Base-by-base conservation (phyloP, 1,140 invertebrate species). In the Octopus bimaculoides region DNA sequence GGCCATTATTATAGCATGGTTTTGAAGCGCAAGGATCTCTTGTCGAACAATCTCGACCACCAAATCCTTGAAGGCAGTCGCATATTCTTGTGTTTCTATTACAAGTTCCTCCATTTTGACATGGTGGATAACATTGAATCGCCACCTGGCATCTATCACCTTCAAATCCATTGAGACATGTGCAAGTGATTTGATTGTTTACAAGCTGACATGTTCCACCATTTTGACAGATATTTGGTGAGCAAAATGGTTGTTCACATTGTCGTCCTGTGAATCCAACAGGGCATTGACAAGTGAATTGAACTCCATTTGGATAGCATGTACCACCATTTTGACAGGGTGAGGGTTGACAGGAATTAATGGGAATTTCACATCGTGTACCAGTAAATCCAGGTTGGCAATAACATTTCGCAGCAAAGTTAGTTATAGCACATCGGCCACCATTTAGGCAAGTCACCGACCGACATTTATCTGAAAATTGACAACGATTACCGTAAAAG, bases 221-320 rank as follows among this genome's bases (percentile, higher is more conserved):
- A 52, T 79, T 54, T 17, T 76, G 54, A 54, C 75, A 74, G 7
- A 53, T 17, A 54, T 12, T 17, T 14, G 4, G 17, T 26, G 54
- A n/a, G 56, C 81, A 81, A 17, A 77, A 54, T 10, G 79, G 56
- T 12, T 10, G 17, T 17, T 79, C 56, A 74, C 81, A 81, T 1
- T 14, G 41, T 66, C 9, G 55, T 61, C 81, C 81, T 14, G 41
- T 69, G 78, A 78, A 81, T 4, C 75, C 74, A 12, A 4, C 4
- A 5, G 54, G 52, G 74, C 81, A 81, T 7, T 10, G 12, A 77
- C 81, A 81, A 9, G 9, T 20, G 66, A 71, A 81, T 7, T 20
- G 54, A 69, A n/a, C 61, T 26, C 20, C 75, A 52, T 54, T 73
- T 54, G 77, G 55, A 6, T 74, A 8, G 77, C 81, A 81, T 41